A percentile compares a stretch with the other conserved stretches of the same genome.
Conservation (phyloP, 2,797 vertebrate genomes). For the Esox lucius region DNA sequence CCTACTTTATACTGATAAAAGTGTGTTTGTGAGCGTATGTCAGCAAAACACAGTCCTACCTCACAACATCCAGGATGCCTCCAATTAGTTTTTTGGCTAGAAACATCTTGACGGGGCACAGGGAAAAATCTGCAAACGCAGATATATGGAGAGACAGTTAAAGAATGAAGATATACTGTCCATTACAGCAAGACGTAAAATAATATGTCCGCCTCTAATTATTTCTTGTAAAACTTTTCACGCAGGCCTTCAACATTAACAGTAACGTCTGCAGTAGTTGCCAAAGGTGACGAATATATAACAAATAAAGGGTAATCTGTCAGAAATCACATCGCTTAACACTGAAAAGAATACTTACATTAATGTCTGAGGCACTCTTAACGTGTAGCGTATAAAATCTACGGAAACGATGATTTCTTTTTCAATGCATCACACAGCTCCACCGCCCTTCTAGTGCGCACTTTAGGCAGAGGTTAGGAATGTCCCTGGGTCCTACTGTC, state of each 20-base stretch:
- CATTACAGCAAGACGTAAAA: background rate
- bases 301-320: background rate
- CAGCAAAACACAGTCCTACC: slow-evolving; percentile 46
- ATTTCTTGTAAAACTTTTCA: background rate
- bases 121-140: background rate
- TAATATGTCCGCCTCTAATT: background rate
- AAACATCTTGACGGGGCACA: slow-evolving; percentile 14
- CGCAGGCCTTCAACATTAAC: background rate
- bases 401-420: background rate
- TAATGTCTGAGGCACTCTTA: no score
- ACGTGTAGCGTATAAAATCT: no score
- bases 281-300: background rate
- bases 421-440: slow-evolving; percentile 39
- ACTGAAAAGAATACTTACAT: slow-evolving; percentile 30
- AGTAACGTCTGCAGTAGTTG: background rate
- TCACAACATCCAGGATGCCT: slow-evolving; percentile 57
- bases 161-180: background rate
- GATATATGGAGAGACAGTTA: background rate
- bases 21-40: background rate
- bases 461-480: background rate
- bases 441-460: slow-evolving; percentile 8
- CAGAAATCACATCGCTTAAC: background rate
- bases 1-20: no score
- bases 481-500: slow-evolving; percentile 16
- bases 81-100: slow-evolving; percentile 41